These are phyloP conservation scores for Monodelphis domestica DNA, from an alignment of 2,797 vertebrate genomes.

Conservation along the genomic window DNA sequence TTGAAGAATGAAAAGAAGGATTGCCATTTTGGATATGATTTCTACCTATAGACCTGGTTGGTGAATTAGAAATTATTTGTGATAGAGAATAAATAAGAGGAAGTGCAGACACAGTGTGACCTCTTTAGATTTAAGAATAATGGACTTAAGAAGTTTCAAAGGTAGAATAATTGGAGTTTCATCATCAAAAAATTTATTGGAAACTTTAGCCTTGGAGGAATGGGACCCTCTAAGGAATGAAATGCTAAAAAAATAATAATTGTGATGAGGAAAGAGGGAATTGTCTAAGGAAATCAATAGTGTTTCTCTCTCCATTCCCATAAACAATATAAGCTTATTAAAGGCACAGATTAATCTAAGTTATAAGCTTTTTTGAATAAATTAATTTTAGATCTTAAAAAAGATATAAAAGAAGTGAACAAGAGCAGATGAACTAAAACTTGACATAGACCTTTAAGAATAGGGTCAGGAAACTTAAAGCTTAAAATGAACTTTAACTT, in stretches of 20 bases:
- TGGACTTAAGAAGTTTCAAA: not conserved
- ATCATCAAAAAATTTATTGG: not conserved
- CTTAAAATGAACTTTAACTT: not conserved
- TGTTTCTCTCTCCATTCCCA: not conserved
- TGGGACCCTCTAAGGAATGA: not conserved
- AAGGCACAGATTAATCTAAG: not conserved
- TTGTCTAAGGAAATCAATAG: not conserved
- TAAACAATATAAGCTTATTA: not conserved
- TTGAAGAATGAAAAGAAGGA: not conserved
- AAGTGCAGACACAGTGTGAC: not conserved
- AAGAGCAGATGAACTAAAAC: not conserved
- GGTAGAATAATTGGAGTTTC: not conserved
- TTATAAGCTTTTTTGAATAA: not conserved
- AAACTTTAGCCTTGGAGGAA: not conserved
- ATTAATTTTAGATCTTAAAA: not conserved
- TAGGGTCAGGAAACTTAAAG: not conserved
- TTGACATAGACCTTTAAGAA: not conserved
- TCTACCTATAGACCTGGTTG: not conserved
- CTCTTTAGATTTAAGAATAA: not conserved
- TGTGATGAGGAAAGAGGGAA: not conserved
- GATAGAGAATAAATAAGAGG: not conserved
- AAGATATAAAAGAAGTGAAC: not conserved
- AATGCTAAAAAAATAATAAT: not conserved
- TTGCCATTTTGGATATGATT: not conserved
- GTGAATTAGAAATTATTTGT: not conserved